Evolutionary conservation across 1,140 invertebrate species (phyloP).

Genomic region (Vanessa atalanta): DNA sequence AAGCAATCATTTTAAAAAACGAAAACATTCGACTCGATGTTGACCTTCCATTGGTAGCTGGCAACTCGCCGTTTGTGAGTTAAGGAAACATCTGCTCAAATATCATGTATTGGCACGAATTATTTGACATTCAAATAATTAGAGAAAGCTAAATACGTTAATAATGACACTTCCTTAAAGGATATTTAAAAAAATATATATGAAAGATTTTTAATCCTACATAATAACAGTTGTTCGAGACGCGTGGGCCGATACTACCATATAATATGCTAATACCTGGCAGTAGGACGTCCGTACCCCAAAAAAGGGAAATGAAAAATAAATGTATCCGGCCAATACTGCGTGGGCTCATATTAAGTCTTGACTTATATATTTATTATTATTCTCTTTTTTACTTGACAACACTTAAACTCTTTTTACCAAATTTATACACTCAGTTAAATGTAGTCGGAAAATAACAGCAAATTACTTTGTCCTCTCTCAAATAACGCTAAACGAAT

Average conservation of each 20-base stretch:
- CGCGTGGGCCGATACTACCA: slow-evolving; percentile 56
- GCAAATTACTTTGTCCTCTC: slow-evolving; percentile 26
- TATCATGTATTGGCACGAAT: slow-evolving; percentile 38
- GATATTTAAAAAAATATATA: slow-evolving; percentile 15
- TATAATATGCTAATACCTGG: slow-evolving; percentile 69
- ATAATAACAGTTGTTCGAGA: slow-evolving; percentile 29
- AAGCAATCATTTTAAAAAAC: neutral
- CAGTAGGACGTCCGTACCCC: slow-evolving; percentile 72
- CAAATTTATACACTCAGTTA: slow-evolving; percentile 1
- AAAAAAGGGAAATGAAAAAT: slow-evolving; percentile 72
- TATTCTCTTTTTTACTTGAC: slow-evolving; percentile 11
- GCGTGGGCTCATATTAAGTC: slow-evolving; percentile 56
- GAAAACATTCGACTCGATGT: slow-evolving; percentile 48
- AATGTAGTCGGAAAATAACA: slow-evolving; percentile 29
- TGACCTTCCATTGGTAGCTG: slow-evolving; percentile 54
- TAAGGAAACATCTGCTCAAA: slow-evolving; percentile 69
- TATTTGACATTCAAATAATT: slow-evolving; percentile 26
- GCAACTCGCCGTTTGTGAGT: slow-evolving; percentile 50
- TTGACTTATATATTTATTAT: slow-evolving; percentile 40
- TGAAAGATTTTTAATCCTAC: slow-evolving; percentile 24
- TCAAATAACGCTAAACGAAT: slow-evolving; percentile 7
- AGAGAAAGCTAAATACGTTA: slow-evolving; percentile 5
- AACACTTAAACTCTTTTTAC: slow-evolving; percentile 2
- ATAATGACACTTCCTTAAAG: slow-evolving; percentile 13
- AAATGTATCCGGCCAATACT: slow-evolving; percentile 67